Conservation (phyloP, 2,113 vertebrate genomes). For the Lates calcarifer region DNA sequence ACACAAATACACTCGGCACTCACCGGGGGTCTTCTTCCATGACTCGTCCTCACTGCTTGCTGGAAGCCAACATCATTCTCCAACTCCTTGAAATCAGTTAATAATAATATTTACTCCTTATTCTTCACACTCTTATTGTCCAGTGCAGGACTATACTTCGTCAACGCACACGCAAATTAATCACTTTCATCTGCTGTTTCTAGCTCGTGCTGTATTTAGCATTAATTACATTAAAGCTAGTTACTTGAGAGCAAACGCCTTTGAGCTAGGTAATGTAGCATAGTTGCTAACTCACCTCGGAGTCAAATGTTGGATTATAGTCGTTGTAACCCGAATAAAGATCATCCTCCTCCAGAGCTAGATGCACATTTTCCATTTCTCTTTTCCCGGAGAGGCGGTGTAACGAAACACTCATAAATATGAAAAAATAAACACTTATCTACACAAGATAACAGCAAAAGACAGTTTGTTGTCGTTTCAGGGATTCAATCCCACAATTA, state of each 20-base stretch:
- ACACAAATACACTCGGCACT: conserved; percentile 54
- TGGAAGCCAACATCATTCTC: conserved; percentile 95
- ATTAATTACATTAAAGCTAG: neutral
- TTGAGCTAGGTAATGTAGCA: neutral
- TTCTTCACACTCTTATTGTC: neutral
- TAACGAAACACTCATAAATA: neutral
- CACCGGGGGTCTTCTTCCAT: conserved; percentile 95
- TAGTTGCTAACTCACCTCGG: conserved; percentile 86
- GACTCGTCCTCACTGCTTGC: conserved; percentile 93
- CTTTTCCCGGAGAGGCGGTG: neutral
- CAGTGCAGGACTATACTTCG: neutral
- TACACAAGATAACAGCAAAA: rapidly evolving
- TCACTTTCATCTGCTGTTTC: neutral
- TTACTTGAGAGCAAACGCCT: neutral
- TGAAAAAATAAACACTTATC: neutral
- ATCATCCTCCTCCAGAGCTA: conserved; percentile 91
- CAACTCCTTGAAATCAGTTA: conserved; percentile 88
- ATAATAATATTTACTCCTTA: neutral
- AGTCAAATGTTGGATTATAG: conserved; percentile 94
- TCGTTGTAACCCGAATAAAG: conserved; percentile 99
- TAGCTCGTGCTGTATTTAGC: neutral
- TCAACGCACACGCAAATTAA: neutral
- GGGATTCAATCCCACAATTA: conserved; percentile 65
- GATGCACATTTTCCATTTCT: conserved; percentile 92
- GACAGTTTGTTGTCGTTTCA: conserved; percentile 60